phyloP scores from a whole-genome alignment of 2,888 invertebrate species.

The Mesochorus sp. region DNA sequence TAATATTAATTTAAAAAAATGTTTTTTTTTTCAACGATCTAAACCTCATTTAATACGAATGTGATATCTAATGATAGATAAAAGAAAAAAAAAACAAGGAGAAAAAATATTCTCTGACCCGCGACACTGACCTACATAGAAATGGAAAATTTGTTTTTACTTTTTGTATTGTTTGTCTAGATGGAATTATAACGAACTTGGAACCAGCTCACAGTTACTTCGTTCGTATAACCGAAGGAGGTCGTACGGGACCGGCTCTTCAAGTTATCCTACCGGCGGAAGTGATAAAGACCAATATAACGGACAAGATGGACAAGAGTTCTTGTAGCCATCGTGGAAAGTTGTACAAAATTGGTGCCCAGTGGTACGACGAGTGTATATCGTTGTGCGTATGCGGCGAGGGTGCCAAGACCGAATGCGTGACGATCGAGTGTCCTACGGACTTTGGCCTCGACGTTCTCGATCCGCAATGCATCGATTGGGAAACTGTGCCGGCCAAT shows the following conservation, averaged over 20 bases:
- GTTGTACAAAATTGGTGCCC: constrained; percentile 82
- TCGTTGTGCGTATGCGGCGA: constrained; percentile 90
- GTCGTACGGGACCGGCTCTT: constrained; percentile 73
- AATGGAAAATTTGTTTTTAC: neutral
- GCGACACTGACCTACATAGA: no score
- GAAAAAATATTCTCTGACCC: no score
- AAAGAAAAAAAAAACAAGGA: no score
- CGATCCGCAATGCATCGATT: constrained; percentile 92
- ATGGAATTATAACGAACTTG: constrained; percentile 76
- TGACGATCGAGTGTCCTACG: constrained; percentile 91
- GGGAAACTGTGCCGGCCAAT: constrained; percentile 91
- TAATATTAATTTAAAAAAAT: neutral
- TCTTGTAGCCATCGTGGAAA: constrained; percentile 77
- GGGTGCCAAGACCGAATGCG: constrained; percentile 87
- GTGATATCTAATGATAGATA: no score
- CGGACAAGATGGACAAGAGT: constrained; percentile 74
- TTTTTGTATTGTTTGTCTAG: constrained; percentile 63
- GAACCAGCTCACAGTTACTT: constrained; percentile 81
- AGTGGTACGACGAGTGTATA: constrained; percentile 90
- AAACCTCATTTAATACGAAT: no score
- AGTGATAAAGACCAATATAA: constrained; percentile 75
- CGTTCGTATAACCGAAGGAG: constrained; percentile 78
- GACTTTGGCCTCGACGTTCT: constrained; percentile 93
- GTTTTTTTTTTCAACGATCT: neutral
- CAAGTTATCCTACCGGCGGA: constrained; percentile 77